These are phyloP conservation scores for Corythaeola cristata DNA, from an alignment of 2,113 vertebrate species.

Conservation along the genomic window DNA sequence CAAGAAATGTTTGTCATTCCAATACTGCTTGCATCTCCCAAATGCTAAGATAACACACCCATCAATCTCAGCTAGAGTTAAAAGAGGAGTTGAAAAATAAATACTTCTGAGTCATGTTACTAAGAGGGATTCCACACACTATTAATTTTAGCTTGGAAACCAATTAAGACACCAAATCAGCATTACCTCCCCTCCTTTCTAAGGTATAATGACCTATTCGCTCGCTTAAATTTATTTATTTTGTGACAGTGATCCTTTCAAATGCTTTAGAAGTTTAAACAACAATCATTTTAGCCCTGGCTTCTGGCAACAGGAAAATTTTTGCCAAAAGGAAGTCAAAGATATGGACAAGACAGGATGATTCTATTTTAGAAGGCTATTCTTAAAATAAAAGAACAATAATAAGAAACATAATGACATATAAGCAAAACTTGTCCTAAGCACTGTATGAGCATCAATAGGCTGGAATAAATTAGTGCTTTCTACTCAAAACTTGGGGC, in stretches of 20 bases:
- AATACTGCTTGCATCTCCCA: constrained; percentile 49
- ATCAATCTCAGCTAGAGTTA: constrained; percentile 73
- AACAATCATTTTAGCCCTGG: neutral
- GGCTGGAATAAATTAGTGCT: neutral
- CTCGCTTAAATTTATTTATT: constrained; percentile 44
- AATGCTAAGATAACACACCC: constrained; percentile 49
- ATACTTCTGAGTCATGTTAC: constrained; percentile 38
- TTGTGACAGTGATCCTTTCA: neutral
- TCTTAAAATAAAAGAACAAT: neutral
- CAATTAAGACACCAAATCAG: constrained; percentile 72
- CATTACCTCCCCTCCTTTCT: neutral
- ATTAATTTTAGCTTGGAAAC: constrained; percentile 67
- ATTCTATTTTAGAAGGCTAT: neutral
- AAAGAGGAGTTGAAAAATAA: constrained; percentile 65
- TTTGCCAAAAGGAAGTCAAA: neutral
- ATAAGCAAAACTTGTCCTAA: neutral
- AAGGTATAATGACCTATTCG: constrained; percentile 8
- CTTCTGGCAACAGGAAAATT: neutral
- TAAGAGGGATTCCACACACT: constrained; percentile 66
- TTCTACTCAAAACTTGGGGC: neutral
- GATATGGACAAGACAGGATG: rapidly evolving
- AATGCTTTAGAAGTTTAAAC: neutral
- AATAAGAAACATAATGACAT: neutral
- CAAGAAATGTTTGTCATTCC: constrained; percentile 72
- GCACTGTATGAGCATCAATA: neutral